phyloP scores from a whole-genome alignment of 2,113 vertebrate species.

The Meles meles region DNA sequence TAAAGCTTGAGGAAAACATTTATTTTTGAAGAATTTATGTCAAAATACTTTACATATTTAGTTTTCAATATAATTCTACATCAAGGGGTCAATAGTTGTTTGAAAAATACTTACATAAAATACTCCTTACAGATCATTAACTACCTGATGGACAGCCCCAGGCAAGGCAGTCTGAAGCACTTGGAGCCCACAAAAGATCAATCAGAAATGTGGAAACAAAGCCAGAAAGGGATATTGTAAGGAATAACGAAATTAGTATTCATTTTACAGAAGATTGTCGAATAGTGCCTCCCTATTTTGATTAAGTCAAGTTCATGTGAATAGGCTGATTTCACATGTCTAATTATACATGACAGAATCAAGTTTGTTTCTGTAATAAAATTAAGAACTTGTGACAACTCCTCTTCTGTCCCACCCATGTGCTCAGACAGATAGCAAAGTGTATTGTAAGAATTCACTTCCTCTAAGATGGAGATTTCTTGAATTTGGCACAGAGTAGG shows the following conservation, averaged over 20 bases:
- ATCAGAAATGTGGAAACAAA: conserved; percentile 48
- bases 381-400: conserved; percentile 21
- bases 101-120: conserved; percentile 59
- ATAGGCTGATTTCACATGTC: neutral
- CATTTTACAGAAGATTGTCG: conserved; percentile 8
- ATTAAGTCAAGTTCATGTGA: conserved; percentile 11
- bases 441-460: neutral
- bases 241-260: conserved; percentile 20
- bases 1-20: conserved; percentile 45
- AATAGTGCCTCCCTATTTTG: conserved; percentile 12
- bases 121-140: conserved; percentile 19
- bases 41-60: conserved; percentile 40
- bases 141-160: conserved; percentile 5
- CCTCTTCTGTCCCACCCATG: neutral
- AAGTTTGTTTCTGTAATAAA: conserved; percentile 50
- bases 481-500: neutral
- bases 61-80: conserved; percentile 38
- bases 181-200: conserved; percentile 35
- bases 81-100: conserved; percentile 54
- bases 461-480: neutral
- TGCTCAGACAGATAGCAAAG: neutral
- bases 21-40: conserved; percentile 25
- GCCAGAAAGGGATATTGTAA: neutral
- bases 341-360: neutral
- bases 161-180: conserved; percentile 21